Percentiles rank a stretch among this genome's conserved stretches.
Conservation (phyloP, 1,140 invertebrate species). For the Notospermus geniculatus region DNA sequence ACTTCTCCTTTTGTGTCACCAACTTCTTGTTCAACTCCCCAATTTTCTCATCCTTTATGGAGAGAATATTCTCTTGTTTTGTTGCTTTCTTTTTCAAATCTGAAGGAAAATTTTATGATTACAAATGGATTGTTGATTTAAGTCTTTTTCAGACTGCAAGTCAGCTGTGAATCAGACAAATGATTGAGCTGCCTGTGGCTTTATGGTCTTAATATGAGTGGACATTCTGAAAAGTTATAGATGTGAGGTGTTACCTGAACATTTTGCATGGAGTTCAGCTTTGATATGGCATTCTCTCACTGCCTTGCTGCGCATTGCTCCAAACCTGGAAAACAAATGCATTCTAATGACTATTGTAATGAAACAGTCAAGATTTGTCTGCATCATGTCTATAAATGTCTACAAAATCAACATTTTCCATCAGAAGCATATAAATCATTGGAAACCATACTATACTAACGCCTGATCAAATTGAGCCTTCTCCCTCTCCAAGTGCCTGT, state of each 20-base stretch:
- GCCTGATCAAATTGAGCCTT: conserved; percentile 33
- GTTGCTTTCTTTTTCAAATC: conserved; percentile 25
- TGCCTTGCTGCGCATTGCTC: conserved; percentile 23
- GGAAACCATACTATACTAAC: conserved; percentile 19
- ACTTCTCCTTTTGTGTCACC: conserved; percentile 24
- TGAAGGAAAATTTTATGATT: conserved; percentile 18
- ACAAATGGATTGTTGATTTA: too few relatives aligned
- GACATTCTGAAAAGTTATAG: neutral
- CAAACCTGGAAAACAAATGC: conserved; percentile 24
- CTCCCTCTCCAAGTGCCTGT: conserved; percentile 33
- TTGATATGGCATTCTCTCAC: conserved; percentile 30
- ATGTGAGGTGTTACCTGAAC: conserved; percentile 23
- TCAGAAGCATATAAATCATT: neutral
- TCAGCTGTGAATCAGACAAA: too few relatives aligned
- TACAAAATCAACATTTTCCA: neutral
- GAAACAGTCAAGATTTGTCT: neutral
- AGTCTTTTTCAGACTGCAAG: too few relatives aligned
- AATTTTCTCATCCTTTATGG: conserved; percentile 23
- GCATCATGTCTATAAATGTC: neutral
- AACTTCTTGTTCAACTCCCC: conserved; percentile 25
- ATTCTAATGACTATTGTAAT: neutral
- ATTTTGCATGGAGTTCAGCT: conserved; percentile 28
- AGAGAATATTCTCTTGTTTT: conserved; percentile 23
- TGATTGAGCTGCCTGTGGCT: neutral
- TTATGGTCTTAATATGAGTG: too few relatives aligned